phyloP scores from a whole-genome alignment of 2,113 vertebrate genomes.

The Hassar affinis region DNA sequence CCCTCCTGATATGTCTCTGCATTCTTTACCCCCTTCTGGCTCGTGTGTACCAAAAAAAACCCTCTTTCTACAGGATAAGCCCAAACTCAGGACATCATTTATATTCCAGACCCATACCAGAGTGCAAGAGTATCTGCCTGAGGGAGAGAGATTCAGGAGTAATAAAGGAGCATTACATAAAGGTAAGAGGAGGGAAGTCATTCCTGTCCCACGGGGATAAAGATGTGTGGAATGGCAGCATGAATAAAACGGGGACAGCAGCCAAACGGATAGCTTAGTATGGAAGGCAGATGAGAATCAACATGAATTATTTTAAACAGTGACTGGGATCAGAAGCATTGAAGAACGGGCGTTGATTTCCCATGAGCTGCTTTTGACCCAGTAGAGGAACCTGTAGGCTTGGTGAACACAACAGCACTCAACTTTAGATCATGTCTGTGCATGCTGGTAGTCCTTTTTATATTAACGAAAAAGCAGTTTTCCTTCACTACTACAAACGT shows the following conservation, averaged over 20 bases:
- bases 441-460: conserved; percentile 6
- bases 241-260: not conserved
- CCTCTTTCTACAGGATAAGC: conserved; percentile 61
- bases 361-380: not conserved
- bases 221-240: conserved; percentile 15
- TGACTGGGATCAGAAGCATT: not conserved
- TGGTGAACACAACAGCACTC: not conserved
- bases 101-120: conserved; percentile 59
- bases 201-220: conserved; percentile 22
- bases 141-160: conserved; percentile 31
- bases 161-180: conserved; percentile 36
- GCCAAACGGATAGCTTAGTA: not conserved
- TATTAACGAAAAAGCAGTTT: conserved; percentile 5
- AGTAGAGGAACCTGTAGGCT: not conserved
- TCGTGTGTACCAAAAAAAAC: conserved; percentile 52
- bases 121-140: conserved; percentile 32
- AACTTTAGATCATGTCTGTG: conserved; percentile 29
- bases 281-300: not conserved
- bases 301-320: not conserved
- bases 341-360: not conserved
- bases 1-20: conserved; percentile 24
- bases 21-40: conserved; percentile 2
- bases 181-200: conserved; percentile 36
- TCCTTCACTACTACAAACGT: not conserved
- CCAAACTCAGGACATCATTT: conserved; percentile 56